Percentiles rank a stretch among this genome's conserved stretches.
phyloP scores from a whole-genome alignment of 1,140 invertebrate genomes.

The Danaus plexippus region DNA sequence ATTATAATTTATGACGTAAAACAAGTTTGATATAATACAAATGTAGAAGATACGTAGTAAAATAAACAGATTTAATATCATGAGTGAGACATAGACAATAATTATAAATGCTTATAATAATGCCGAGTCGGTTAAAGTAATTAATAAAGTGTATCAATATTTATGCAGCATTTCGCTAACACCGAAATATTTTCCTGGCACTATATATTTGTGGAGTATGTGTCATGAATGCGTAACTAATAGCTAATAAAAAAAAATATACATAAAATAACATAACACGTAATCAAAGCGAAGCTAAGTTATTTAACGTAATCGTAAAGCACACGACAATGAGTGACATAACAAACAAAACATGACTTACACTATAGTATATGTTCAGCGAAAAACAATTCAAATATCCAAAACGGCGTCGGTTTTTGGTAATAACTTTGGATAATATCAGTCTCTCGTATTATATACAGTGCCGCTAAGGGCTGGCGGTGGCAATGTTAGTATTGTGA shows the following conservation, averaged over 20 bases:
- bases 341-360: slow-evolving; percentile 71
- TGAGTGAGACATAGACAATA: too few relatives aligned
- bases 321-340: slow-evolving; percentile 69
- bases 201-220: slow-evolving; percentile 3
- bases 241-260: slow-evolving; percentile 25
- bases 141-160: too few relatives aligned
- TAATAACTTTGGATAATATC: slow-evolving; percentile 64
- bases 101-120: too few relatives aligned
- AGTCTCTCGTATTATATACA: slow-evolving; percentile 68
- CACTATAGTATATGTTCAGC: slow-evolving; percentile 64
- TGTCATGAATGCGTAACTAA: slow-evolving; percentile 14
- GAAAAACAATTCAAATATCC: slow-evolving; percentile 58
- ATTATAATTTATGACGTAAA: too few relatives aligned
- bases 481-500: slow-evolving; percentile 66
- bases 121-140: too few relatives aligned
- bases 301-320: slow-evolving; percentile 56
- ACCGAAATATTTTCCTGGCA: too few relatives aligned
- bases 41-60: too few relatives aligned
- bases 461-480: slow-evolving; percentile 41
- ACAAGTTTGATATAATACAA: too few relatives aligned
- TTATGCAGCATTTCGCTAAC: too few relatives aligned
- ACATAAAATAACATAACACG: slow-evolving; percentile 17
- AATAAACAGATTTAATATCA: too few relatives aligned
- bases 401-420: slow-evolving; percentile 57
- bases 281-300: slow-evolving; percentile 60